phyloP scores from a whole-genome alignment of 2,113 vertebrate genomes.

The Colaptes auratus region DNA sequence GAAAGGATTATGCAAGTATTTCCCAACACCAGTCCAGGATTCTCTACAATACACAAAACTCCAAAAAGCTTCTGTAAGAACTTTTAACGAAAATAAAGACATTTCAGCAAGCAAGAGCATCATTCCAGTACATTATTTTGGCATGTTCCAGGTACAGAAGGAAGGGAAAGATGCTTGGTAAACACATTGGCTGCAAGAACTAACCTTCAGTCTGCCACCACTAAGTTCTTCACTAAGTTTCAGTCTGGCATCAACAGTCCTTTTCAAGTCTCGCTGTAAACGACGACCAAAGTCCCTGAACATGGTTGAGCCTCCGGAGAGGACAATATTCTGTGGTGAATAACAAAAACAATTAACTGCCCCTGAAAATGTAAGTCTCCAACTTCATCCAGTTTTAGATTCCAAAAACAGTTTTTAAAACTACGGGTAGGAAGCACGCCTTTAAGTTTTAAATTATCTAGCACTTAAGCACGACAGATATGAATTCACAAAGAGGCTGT shows the following conservation, averaged over 20 bases:
- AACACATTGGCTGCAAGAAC: background rate
- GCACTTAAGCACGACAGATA: background rate
- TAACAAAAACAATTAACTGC: background rate
- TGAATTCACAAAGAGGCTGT: background rate
- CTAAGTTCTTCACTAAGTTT: slow-evolving; percentile 98
- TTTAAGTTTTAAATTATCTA: background rate
- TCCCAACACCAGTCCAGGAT: background rate
- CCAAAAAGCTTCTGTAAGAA: background rate
- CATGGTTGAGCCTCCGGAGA: slow-evolving; percentile 98
- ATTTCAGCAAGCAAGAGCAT: background rate
- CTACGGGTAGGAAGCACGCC: background rate
- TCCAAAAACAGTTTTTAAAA: background rate
- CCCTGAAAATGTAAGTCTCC: background rate
- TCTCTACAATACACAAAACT: background rate
- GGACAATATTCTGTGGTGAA: slow-evolving; percentile 86
- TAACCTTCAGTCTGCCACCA: slow-evolving; percentile 94
- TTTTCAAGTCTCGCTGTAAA: slow-evolving; percentile 95
- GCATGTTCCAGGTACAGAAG: background rate
- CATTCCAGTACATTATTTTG: background rate
- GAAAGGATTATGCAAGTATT: background rate
- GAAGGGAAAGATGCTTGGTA: background rate
- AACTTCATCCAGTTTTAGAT: background rate
- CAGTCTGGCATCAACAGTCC: slow-evolving; percentile 93
- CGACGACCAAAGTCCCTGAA: slow-evolving; percentile 98
- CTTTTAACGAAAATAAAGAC: background rate